Evolutionary conservation across 2,888 invertebrate genomes (phyloP), one percentile per base, ranked within the genome.

Genomic region (Dioctria rufipes): DNA sequence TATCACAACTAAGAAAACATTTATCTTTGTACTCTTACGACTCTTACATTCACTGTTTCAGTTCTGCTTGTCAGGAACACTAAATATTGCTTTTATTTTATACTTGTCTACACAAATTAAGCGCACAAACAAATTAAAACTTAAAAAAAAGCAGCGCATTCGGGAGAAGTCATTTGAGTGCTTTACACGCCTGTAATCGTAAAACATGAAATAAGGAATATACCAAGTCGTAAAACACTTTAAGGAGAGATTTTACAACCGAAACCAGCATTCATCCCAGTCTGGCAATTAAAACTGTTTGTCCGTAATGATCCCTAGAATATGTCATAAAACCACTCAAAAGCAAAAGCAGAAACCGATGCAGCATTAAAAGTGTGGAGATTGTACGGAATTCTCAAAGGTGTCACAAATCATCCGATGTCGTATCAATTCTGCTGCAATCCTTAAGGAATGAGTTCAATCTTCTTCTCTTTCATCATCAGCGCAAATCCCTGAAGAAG

Each of bases 381-480:
- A 25, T 25, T 61, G 61, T 37, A 61, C 5, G 3, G 3, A 61
- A 61, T 39, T 3, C 40, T 54, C 40, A 39, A 73, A 58, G 42
- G 13, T 58, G 5, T 42, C 73, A 73, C 58, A 73, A 73, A 73
- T 73, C 58, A 58, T 13, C 73, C 42, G 40, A 8, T 42, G 73
- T 58, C 73, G 40, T 73, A 73, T 73, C 58, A 58, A 40, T 25
- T 25, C 2, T 58, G 37, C 43, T 42, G 43, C 39, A 54, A 73
- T 73, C 73, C 73, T 73, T 73, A 73, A 40, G 73, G 25, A 25
- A 25, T 25, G 25, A 25, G n/a, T n/a, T 25, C 25, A 3, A 46
- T 2, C 2, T 8, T 46, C 46, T 13, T 8, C 58, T 73, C 73
- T 73, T 58, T 73, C 58, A 58, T 42, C 73, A 73, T 40, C 73